Percentiles rank a stretch among this genome's conserved stretches.
These are phyloP conservation scores for Thunnus thynnus DNA, from an alignment of 2,113 vertebrate genomes.

Conservation along the genomic window DNA sequence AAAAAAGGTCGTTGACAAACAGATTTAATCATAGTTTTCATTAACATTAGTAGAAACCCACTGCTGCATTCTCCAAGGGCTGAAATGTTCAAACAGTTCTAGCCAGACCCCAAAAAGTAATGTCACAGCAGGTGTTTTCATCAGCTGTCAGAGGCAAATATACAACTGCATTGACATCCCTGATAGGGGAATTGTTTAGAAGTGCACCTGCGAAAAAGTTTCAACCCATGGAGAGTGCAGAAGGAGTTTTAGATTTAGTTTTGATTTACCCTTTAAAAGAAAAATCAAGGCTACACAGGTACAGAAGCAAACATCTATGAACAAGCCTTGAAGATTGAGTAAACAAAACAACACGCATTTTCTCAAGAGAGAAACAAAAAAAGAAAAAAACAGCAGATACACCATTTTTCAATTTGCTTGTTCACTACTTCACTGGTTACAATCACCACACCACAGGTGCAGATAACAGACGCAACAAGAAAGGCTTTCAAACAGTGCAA, in stretches of 20 bases:
- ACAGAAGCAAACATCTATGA: constrained; percentile 26
- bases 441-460: constrained; percentile 52
- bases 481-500: constrained; percentile 59
- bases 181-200: constrained; percentile 29
- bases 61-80: background rate
- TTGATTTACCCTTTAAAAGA: constrained; percentile 38
- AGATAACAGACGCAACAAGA: constrained; percentile 47
- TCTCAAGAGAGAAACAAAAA: constrained; percentile 5
- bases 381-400: constrained; percentile 26
- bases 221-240: background rate
- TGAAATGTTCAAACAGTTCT: background rate
- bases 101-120: background rate
- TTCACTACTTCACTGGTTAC: constrained; percentile 50
- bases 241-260: constrained; percentile 40
- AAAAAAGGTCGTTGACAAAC: too few relatives aligned
- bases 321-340: constrained; percentile 45
- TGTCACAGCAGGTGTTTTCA: constrained; percentile 24
- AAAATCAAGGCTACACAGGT: constrained; percentile 4
- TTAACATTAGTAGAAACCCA: constrained; percentile 4
- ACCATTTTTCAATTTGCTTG: constrained; percentile 66
- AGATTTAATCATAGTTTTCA: too few relatives aligned
- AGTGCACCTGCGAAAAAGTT: constrained; percentile 18
- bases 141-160: constrained; percentile 22
- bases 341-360: constrained; percentile 40
- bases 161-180: background rate